Percentiles rank a stretch among this genome's conserved stretches.
These are phyloP conservation scores for Erethizon dorsatum DNA, from an alignment of 2,797 vertebrate genomes.

Conservation along the genomic window DNA sequence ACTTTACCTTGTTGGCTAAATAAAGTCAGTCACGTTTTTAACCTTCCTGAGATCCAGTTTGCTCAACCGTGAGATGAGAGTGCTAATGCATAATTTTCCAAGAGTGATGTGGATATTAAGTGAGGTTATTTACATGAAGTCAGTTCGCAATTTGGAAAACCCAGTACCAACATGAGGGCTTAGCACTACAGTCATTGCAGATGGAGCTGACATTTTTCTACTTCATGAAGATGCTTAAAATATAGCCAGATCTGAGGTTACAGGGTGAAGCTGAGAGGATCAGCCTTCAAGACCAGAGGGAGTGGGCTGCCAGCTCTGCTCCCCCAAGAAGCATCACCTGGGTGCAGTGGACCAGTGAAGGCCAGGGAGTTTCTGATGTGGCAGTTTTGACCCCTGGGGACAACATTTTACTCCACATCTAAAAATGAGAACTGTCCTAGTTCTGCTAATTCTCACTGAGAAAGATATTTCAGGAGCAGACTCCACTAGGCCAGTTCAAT, in stretches of 20 bases:
- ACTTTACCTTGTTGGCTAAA: conserved; percentile 43
- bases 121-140: background rate
- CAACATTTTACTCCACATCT: background rate
- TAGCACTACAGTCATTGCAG: background rate
- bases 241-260: background rate
- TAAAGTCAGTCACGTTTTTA: conserved; percentile 57
- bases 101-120: background rate
- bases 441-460: background rate
- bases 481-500: background rate
- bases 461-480: background rate
- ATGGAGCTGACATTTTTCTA: background rate
- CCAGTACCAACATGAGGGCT: background rate
- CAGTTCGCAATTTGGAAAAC: background rate
- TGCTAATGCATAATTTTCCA: conserved; percentile 28
- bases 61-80: background rate
- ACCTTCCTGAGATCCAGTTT: conserved; percentile 53
- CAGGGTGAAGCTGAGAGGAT: background rate
- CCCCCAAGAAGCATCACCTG: no score
- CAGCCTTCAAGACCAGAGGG: background rate
- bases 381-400: background rate
- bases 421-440: background rate
- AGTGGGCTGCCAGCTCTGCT: background rate
- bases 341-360: background rate
- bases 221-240: background rate
- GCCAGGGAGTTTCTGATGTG: background rate